Conservation (phyloP, 2,113 vertebrate genomes). For the Oostethus manadensis region DNA sequence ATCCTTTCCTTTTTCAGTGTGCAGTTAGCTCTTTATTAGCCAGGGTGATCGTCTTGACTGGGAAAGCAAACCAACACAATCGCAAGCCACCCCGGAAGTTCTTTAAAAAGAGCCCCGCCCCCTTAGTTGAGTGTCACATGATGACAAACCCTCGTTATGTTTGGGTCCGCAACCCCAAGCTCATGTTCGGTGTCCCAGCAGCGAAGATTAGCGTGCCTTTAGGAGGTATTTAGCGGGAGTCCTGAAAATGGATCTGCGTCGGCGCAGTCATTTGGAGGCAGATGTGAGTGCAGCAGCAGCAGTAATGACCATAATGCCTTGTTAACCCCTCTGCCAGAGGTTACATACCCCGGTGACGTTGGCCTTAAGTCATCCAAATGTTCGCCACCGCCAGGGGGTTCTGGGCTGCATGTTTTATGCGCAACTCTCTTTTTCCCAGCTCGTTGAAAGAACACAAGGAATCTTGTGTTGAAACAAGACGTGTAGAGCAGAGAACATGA, state of each 20-base stretch:
- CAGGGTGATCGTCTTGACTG: too few relatives aligned
- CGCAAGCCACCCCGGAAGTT: too few relatives aligned
- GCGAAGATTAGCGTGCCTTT: conserved; percentile 47
- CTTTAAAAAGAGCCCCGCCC: neutral
- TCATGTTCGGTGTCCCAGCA: conserved; percentile 32
- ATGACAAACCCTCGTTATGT: conserved; percentile 36
- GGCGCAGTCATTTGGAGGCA: conserved; percentile 57
- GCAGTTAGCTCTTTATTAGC: too few relatives aligned
- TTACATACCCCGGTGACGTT: conserved; percentile 48
- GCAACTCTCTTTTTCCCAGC: too few relatives aligned
- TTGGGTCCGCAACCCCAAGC: conserved; percentile 28
- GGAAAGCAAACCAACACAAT: too few relatives aligned
- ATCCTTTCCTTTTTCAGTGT: too few relatives aligned
- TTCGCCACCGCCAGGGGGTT: neutral
- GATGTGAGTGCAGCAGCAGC: conserved; percentile 32
- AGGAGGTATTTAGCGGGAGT: conserved; percentile 48
- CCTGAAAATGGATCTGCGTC: conserved; percentile 59
- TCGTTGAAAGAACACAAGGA: too few relatives aligned
- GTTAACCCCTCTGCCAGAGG: conserved; percentile 61
- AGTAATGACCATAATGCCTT: conserved; percentile 61
- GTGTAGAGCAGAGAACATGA: too few relatives aligned
- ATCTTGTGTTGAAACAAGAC: neutral
- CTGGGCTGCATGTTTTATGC: neutral
- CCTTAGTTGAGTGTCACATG: conserved; percentile 26
- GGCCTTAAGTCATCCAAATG: conserved; percentile 42